These are phyloP conservation scores for Atractosteus spatula DNA, from an alignment of 2,113 vertebrate species.

Conservation along the genomic window DNA sequence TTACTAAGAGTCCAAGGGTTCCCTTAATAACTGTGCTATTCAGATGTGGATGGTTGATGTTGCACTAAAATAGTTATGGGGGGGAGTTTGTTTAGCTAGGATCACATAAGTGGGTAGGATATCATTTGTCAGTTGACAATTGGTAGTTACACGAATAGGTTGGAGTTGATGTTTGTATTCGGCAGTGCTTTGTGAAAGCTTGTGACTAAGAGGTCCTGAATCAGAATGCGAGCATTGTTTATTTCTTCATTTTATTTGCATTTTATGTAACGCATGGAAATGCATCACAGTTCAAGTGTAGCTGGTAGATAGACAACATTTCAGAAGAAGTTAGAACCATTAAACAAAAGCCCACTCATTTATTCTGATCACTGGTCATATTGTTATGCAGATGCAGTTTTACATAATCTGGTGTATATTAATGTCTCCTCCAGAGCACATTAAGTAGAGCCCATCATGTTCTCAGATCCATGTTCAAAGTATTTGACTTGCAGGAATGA, in stretches of 20 bases:
- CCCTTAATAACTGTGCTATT: constrained; percentile 6
- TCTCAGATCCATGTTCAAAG: too few species aligned
- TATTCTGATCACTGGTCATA: too few species aligned
- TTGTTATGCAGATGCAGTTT: too few species aligned
- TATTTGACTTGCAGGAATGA: too few species aligned
- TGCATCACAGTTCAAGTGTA: too few species aligned
- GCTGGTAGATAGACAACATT: neutral
- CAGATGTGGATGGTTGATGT: constrained; percentile 9
- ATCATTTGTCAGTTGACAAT: neutral
- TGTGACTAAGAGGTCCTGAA: neutral
- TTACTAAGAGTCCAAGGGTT: neutral
- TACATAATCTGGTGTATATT: too few species aligned
- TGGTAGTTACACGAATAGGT: too few species aligned
- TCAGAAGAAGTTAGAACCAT: neutral
- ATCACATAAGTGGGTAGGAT: neutral
- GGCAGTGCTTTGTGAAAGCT: neutral
- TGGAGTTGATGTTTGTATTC: neutral
- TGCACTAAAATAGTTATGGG: neutral
- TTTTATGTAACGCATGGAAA: constrained; percentile 14
- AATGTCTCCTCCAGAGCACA: too few species aligned
- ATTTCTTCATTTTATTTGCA: constrained; percentile 14
- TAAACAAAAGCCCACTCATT: neutral
- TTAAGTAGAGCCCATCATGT: too few species aligned
- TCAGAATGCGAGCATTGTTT: neutral
- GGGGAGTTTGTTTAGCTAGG: neutral